Evolutionary conservation across 37 sponge, comb jelly and placozoan species (phyloP).

Genomic region (Cliona cf. orientalis): DNA sequence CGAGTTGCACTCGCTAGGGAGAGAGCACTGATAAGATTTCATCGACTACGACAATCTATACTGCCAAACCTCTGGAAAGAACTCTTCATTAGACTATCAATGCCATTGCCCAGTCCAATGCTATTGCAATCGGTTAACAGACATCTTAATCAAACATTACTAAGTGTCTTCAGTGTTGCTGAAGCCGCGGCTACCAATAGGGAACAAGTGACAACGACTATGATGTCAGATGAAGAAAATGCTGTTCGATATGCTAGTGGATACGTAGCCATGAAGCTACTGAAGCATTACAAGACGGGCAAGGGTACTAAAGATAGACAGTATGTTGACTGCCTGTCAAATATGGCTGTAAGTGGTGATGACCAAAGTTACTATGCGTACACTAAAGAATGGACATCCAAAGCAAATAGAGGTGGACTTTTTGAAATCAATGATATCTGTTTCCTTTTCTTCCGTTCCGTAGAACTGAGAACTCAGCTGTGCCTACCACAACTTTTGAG

Average conservation of each 20-base stretch:
- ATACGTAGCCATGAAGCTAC: constrained; percentile 16
- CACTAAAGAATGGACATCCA: constrained; percentile 5
- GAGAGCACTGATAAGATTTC: too few species aligned
- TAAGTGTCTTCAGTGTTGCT: too few species aligned
- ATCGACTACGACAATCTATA: too few species aligned
- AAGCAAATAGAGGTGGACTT: not conserved
- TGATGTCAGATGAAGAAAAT: constrained; percentile 22
- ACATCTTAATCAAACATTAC: too few species aligned
- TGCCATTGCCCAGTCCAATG: too few species aligned
- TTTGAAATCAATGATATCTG: not conserved
- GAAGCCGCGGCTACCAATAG: too few species aligned
- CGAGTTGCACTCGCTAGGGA: too few species aligned
- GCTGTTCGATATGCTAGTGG: constrained; percentile 17
- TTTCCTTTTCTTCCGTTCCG: not conserved
- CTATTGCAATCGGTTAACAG: too few species aligned
- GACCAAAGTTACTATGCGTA: not conserved
- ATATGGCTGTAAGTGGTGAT: constrained; percentile 2
- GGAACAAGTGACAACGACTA: too few species aligned
- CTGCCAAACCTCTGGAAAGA: too few species aligned
- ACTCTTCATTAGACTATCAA: too few species aligned
- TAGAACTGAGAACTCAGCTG: not conserved
- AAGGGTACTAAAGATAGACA: not conserved
- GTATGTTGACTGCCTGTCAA: constrained; percentile 6
- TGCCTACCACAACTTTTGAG: not conserved
- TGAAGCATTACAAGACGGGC: not conserved